phyloP scores from a whole-genome alignment of 1,140 invertebrate genomes.

The Berghia stephanieae region DNA sequence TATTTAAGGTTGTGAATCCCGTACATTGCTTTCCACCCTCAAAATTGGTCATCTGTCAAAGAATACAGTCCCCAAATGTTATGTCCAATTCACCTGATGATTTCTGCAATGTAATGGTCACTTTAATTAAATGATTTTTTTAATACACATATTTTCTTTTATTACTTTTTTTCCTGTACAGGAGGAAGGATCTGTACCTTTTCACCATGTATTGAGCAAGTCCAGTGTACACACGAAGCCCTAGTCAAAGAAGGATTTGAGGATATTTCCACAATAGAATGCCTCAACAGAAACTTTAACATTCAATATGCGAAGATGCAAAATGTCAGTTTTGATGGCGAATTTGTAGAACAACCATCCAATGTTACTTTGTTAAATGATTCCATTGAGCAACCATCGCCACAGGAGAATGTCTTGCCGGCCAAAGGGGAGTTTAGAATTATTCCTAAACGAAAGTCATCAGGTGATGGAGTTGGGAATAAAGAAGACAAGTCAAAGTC shows the following conservation, averaged over 20 bases:
- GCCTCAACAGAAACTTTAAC: constrained; percentile 83
- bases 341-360: too few relatives aligned
- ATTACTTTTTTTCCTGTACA: constrained; percentile 62
- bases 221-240: constrained; percentile 83
- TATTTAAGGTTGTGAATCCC: too few relatives aligned
- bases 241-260: constrained; percentile 79
- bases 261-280: constrained; percentile 87
- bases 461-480: not conserved
- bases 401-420: too few relatives aligned
- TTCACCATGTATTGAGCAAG: constrained; percentile 98
- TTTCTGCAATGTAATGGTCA: not conserved
- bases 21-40: too few relatives aligned
- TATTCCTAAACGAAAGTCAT: constrained; percentile 16
- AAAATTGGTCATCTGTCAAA: too few relatives aligned
- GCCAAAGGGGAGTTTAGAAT: too few relatives aligned
- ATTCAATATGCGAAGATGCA: constrained; percentile 79
- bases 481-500: not conserved
- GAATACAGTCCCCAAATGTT: too few relatives aligned
- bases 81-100: too few relatives aligned
- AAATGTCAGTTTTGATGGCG: constrained; percentile 62
- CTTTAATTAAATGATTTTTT: not conserved
- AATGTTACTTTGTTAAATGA: too few relatives aligned
- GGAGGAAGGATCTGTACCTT: constrained; percentile 95
- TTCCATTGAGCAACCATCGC: too few relatives aligned
- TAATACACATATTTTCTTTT: not conserved